phyloP scores from a whole-genome alignment of 2,888 invertebrate genomes.

The Cantharis rustica region DNA sequence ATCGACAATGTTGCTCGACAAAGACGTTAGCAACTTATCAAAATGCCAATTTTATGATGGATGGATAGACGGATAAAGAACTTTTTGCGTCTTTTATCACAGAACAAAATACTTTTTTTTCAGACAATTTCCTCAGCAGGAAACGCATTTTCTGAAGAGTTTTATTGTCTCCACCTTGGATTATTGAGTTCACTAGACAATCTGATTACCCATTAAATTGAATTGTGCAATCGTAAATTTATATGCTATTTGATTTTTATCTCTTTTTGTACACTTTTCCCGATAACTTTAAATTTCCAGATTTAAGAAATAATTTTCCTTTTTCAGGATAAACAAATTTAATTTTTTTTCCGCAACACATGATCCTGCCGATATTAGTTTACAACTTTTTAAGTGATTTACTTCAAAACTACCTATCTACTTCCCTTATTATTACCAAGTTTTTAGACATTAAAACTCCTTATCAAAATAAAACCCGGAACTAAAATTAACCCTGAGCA shows the following conservation, averaged over 20 bases:
- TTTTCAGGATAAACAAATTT: not conserved
- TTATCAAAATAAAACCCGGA: not conserved
- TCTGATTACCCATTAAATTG: constrained; percentile 28
- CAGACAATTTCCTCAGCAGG: constrained; percentile 44
- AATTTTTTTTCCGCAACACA: not conserved
- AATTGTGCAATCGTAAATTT: constrained; percentile 13
- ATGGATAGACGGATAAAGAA: constrained; percentile 25
- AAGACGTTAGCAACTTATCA: constrained; percentile 20
- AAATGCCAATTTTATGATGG: constrained; percentile 28
- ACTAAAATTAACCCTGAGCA: not conserved
- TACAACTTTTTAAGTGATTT: not conserved
- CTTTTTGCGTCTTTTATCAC: constrained; percentile 3
- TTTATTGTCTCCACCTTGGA: constrained; percentile 43
- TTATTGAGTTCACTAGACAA: constrained; percentile 34
- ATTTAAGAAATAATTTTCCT: not conserved
- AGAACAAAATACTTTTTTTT: constrained; percentile 38
- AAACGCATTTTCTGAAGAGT: constrained; percentile 45
- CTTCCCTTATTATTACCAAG: not conserved
- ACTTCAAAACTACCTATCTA: not conserved
- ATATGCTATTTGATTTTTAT: not conserved
- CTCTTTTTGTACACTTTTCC: not conserved
- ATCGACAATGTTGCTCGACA: constrained; percentile 5
- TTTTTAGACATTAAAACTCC: not conserved
- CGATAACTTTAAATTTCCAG: not conserved
- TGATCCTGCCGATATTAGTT: not conserved